These are phyloP conservation scores for Drosophila paulistorum DNA, from an alignment of 1,140 invertebrate genomes.

Conservation along the genomic window DNA sequence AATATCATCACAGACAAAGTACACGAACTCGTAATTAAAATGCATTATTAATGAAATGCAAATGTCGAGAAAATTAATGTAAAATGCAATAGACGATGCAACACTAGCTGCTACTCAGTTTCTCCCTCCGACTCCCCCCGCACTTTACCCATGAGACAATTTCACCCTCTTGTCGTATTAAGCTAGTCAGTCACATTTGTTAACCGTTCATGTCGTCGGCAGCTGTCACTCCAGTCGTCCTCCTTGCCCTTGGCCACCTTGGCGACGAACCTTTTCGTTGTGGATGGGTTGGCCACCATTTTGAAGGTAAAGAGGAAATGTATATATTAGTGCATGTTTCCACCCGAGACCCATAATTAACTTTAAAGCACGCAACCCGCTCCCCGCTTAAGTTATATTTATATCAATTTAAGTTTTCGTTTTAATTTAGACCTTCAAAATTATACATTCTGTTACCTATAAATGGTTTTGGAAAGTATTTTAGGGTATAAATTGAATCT, in stretches of 20 bases:
- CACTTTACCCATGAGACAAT: neutral
- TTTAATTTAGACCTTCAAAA: neutral
- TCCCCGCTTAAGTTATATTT: neutral
- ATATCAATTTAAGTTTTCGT: neutral
- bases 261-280: neutral
- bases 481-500: too few relatives aligned
- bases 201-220: neutral
- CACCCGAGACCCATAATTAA: neutral
- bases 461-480: too few relatives aligned
- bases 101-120: neutral
- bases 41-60: constrained; percentile 65
- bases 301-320: neutral
- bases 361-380: neutral
- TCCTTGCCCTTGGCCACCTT: neutral
- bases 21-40: constrained; percentile 50
- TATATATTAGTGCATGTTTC: neutral
- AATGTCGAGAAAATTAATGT: constrained; percentile 51
- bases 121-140: neutral
- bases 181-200: constrained; percentile 7
- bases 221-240: neutral
- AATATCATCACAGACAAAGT: constrained; percentile 55
- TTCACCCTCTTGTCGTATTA: neutral
- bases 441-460: too few relatives aligned
- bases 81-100: constrained; percentile 22
- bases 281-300: constrained; percentile 5